These are phyloP conservation scores for Tenthredo livida DNA, from an alignment of 2,888 invertebrate genomes.

Conservation along the genomic window DNA sequence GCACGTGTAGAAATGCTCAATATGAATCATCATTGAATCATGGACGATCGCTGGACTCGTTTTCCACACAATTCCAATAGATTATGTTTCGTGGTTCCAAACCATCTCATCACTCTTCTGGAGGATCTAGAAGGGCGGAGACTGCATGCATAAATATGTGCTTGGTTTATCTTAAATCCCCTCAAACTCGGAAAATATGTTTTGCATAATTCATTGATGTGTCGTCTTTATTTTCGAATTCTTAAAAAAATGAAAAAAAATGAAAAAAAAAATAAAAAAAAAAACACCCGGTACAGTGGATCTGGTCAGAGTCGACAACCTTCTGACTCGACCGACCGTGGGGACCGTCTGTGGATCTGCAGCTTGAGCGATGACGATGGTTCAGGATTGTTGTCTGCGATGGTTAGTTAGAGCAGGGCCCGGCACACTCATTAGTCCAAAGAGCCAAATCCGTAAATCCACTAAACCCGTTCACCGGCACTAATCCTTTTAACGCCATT, in stretches of 20 bases:
- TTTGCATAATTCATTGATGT: background rate
- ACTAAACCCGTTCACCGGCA: no score
- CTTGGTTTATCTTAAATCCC: background rate
- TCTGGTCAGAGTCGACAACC: slow-evolving; percentile 44
- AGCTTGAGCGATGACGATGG: slow-evolving; percentile 40
- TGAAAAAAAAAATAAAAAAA: background rate
- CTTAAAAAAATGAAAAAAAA: background rate
- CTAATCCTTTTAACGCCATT: no score
- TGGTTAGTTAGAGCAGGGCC: background rate
- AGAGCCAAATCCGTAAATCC: no score
- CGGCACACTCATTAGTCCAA: no score
- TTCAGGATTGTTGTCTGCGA: slow-evolving; percentile 7
- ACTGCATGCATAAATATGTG: background rate
- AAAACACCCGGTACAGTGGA: slow-evolving; percentile 36
- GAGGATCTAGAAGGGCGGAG: background rate
- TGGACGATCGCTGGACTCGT: background rate
- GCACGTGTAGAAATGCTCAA: background rate
- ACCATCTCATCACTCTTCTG: background rate
- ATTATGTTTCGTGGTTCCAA: background rate
- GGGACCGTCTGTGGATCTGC: slow-evolving; percentile 24
- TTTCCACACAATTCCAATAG: background rate
- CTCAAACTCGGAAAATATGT: background rate
- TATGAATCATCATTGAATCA: slow-evolving; percentile 5
- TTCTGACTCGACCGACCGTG: slow-evolving; percentile 36
- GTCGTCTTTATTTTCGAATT: background rate